Evolutionary conservation across 2,797 vertebrate species (phyloP), one percentile per base, ranked within the genome.

Genomic region (Artibeus lituratus): DNA sequence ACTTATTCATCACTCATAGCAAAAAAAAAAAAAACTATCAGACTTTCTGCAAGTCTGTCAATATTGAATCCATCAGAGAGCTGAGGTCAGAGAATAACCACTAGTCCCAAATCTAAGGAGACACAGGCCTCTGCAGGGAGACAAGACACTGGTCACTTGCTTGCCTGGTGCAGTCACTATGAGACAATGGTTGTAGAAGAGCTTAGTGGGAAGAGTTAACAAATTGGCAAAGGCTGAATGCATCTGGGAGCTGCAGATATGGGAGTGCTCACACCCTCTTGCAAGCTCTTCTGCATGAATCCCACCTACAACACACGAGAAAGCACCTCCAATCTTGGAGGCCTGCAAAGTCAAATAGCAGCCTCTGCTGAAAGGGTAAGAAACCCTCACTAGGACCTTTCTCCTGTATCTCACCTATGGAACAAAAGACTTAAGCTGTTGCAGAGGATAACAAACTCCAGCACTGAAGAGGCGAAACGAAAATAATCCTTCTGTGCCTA

Each of bases 401-500:
- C 10, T 62, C 10, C n/a, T 78, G 35, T 73, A 29, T 53, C 39
- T 92, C 1, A 2, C 11, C 67, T 78, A 26, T 55, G 10, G 65
- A 62, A 76, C n/a, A n/a, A 87, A 73, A 69, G 10, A 26, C 55
- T 78, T 53, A 37, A 26, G 12, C 53, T 88, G 9, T 53, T 16
- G 32, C 7, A 7, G 3, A 12, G 16, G 7, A 11, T 5, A 88
- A 53, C 57, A 77, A 77, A 57, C 2, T 3, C 26, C 39, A 1
- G 84, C 70, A 87, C 7, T 85, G 67, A 88, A 21, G 10, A 90
- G 49, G 39, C 16, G 29, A 94, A 89, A n/a, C 69, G 74, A 87
- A 96, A 95, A 74, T 32, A 67, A 49, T 26, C 37, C 49, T 49
- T 74, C 26, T 2, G 55, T 22, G 42, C 51, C 51, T 26, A 32